These are phyloP conservation scores for Drosophila jambulina DNA, from an alignment of 1,140 invertebrate genomes.

Conservation along the genomic window DNA sequence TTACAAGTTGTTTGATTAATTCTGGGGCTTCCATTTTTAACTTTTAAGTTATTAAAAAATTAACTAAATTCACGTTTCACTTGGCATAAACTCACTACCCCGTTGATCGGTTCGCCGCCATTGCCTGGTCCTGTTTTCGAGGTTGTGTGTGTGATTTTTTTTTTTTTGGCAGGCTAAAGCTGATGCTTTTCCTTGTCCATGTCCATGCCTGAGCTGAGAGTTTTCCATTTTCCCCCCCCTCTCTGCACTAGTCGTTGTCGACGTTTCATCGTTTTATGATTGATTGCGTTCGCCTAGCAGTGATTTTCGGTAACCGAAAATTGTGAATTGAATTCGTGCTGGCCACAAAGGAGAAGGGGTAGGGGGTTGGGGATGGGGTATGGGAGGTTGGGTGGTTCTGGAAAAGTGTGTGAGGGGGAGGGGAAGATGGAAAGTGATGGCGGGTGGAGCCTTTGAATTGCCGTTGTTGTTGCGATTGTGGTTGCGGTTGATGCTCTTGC, in stretches of 20 bases:
- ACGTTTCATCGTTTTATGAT: slow-evolving; percentile 81
- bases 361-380: background rate
- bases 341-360: background rate
- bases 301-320: slow-evolving; percentile 77
- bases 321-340: slow-evolving; percentile 73
- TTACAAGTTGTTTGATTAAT: too few species aligned
- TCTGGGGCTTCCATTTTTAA: too few species aligned
- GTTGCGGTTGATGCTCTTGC: slow-evolving; percentile 76
- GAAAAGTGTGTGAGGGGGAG: background rate
- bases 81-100: slow-evolving; percentile 11
- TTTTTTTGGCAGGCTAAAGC: slow-evolving; percentile 2
- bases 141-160: slow-evolving; percentile 2
- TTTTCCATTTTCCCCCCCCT: slow-evolving; percentile 65
- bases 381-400: background rate
- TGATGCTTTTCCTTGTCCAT: slow-evolving; percentile 41
- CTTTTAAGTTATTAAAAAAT: background rate
- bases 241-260: slow-evolving; percentile 37
- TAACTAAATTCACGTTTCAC: background rate
- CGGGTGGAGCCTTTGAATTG: slow-evolving; percentile 11
- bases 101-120: slow-evolving; percentile 10
- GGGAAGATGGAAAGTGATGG: background rate
- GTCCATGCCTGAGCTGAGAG: slow-evolving; percentile 42
- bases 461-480: slow-evolving; percentile 58
- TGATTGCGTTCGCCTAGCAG: slow-evolving; percentile 73
- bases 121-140: background rate